Evolutionary conservation across 2,888 invertebrate species (phyloP).

Genomic region (Pachymerium ferrugineum): DNA sequence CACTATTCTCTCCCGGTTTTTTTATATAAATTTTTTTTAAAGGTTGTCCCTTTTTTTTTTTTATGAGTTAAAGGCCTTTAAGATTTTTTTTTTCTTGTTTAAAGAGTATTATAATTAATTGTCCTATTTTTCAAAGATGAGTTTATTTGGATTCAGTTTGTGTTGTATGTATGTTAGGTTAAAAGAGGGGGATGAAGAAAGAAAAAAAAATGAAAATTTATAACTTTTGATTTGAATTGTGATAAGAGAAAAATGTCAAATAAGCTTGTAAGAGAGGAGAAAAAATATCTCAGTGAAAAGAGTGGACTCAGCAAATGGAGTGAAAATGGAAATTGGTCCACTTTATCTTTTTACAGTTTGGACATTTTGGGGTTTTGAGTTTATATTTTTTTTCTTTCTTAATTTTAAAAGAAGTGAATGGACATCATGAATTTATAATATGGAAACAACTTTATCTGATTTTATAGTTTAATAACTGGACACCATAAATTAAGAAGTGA

Average conservation of each 20-base stretch:
- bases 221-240: slow-evolving; percentile 9
- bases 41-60: background rate
- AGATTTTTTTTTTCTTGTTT: background rate
- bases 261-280: background rate
- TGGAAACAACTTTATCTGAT: background rate
- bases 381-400: background rate
- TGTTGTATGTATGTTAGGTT: background rate
- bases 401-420: too few relatives aligned
- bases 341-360: too few relatives aligned
- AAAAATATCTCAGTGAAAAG: background rate
- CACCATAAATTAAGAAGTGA: too few relatives aligned
- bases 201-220: background rate
- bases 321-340: slow-evolving; percentile 15
- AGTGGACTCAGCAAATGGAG: slow-evolving; percentile 17
- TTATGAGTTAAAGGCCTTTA: background rate
- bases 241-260: slow-evolving; percentile 5
- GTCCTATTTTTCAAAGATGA: background rate
- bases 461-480: background rate
- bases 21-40: background rate
- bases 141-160: background rate
- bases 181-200: background rate
- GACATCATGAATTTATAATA: too few relatives aligned
- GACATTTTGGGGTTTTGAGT: background rate
- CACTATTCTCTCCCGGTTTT: background rate
- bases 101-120: background rate